Base-by-base conservation (phyloP, 2,888 invertebrate genomes). In the Panopea generosa region DNA sequence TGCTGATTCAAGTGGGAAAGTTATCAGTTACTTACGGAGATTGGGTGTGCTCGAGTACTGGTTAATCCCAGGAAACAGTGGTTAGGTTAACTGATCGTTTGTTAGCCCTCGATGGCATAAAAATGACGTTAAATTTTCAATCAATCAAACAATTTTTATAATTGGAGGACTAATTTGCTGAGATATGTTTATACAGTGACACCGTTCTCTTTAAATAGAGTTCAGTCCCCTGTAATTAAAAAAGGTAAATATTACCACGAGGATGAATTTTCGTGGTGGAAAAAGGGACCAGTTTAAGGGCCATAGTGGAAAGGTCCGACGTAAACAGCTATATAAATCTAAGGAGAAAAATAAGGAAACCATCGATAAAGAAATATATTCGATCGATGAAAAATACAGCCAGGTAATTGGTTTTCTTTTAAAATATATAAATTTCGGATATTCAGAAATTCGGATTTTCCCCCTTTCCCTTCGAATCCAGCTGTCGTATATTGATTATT, bases 261-360 rank as follows among this genome's bases (percentile, higher is more conserved):
- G 45, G 45, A 45, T 45, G 45, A 45, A 45, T 16, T 45, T 45
- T 20, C 45, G 45, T 9, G 45, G 45, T 9, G 45, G 45, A 18
- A 45, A 45, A 16, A 45, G 45, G 20, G 20, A 45, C n/a, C 45
- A 45, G 20, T 45, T 45, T 45, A 45, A 45, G 20, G 45, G 45
- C 16, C 45, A 45, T n/a, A 16, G 45, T 18, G 45, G 45, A 4
- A 45, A 45, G 16, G 45, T 45, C 16, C 6, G 20, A 45, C 16
- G 45, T 3, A 45, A 20, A 45, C 16, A 4, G 16, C 16, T 45
- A 6, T 45, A 45, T 20, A 45, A 45, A 16, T 4, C 16, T 16
- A 45, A 45, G 16, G 20, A 45, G 45, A 45, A 45, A 45, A 45
- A 45, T n/a, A 4, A n/a, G n/a, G 45, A 45, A 16, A 45, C 16